Conservation (phyloP, 2,113 vertebrate genomes). For the Rousettus leschenaultii region DNA sequence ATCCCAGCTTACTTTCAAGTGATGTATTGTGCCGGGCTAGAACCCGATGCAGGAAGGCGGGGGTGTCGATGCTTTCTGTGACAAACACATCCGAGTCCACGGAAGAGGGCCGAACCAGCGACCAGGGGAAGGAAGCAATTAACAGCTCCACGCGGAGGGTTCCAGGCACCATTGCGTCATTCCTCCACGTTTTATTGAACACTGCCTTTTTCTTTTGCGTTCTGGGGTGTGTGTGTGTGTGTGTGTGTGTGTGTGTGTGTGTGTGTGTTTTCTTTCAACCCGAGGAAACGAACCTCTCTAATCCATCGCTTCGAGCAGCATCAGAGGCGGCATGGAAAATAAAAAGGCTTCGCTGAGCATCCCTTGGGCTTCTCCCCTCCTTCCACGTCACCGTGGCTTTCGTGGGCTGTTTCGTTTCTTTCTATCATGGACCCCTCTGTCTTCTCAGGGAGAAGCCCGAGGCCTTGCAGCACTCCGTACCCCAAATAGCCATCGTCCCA, state of each 20-base stretch:
- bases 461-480: not conserved
- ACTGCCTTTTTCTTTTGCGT: constrained; percentile 68
- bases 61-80: constrained; percentile 78
- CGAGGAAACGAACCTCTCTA: constrained; percentile 81
- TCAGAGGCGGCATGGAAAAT: constrained; percentile 75
- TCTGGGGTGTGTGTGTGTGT: not conserved
- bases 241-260: not conserved
- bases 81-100: constrained; percentile 76
- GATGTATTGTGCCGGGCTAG: constrained; percentile 82
- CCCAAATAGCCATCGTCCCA: not conserved
- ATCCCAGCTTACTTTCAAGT: constrained; percentile 83
- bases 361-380: not conserved
- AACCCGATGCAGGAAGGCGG: constrained; percentile 72
- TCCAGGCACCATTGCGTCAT: constrained; percentile 73
- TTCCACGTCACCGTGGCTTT: not conserved
- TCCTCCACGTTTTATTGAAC: constrained; percentile 74
- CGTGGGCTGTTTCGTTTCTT: not conserved
- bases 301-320: constrained; percentile 77
- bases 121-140: constrained; percentile 85
- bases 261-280: constrained; percentile 57
- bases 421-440: not conserved
- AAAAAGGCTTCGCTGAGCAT: constrained; percentile 68
- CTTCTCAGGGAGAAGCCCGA: not conserved
- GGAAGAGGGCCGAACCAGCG: constrained; percentile 66
- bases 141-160: constrained; percentile 78